A percentile compares a stretch with the other conserved stretches of the same genome.
phyloP scores from a whole-genome alignment of 2,113 vertebrate species.

The Mesoclemmys tuberculata region DNA sequence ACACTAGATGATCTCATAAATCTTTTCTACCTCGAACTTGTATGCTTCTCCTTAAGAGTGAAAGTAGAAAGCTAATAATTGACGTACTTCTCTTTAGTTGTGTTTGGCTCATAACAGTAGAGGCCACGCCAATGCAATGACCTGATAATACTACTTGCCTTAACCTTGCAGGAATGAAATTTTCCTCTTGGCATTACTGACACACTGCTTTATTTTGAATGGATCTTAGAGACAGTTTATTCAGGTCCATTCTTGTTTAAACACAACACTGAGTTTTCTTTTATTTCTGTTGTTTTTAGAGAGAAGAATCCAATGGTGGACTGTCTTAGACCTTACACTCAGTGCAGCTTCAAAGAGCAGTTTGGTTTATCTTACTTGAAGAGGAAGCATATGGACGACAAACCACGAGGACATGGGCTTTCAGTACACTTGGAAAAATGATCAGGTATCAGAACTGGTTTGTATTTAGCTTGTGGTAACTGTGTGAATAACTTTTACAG shows the following conservation, averaged over 20 bases:
- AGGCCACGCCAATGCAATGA: background rate
- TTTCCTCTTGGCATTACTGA: background rate
- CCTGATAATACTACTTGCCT: background rate
- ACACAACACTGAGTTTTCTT: background rate
- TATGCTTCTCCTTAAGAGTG: background rate
- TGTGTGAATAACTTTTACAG: background rate
- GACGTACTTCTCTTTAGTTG: background rate
- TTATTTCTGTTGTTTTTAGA: conserved; percentile 39
- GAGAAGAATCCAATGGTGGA: conserved; percentile 41
- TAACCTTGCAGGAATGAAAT: background rate
- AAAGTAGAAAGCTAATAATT: background rate
- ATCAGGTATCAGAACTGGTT: conserved; percentile 38
- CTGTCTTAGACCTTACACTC: background rate
- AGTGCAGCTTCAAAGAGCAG: background rate
- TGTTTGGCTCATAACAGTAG: background rate
- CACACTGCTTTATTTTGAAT: background rate
- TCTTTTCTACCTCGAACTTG: conserved; percentile 9
- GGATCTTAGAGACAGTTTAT: background rate
- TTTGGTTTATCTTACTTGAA: conserved; percentile 42
- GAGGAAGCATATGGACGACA: conserved; percentile 45
- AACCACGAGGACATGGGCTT: conserved; percentile 67
- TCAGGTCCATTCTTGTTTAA: background rate
- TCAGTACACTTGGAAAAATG: conserved; percentile 49
- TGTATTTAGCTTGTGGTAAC: accelerated
- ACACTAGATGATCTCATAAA: background rate